phyloP scores from a whole-genome alignment of 2,113 vertebrate species.

The Microcebus ravelobensis region DNA sequence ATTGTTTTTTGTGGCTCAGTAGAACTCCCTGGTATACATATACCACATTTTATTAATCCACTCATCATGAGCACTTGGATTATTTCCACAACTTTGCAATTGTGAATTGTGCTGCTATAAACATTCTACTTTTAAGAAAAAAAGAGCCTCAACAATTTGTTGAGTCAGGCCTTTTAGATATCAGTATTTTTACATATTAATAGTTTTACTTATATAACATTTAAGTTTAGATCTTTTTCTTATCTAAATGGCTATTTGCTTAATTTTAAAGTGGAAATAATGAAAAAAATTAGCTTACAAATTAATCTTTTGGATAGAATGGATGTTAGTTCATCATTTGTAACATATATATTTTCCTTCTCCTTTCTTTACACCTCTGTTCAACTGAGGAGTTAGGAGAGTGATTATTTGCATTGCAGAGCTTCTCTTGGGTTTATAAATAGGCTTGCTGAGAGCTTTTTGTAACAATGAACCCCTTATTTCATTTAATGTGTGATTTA shows the following conservation, averaged over 20 bases:
- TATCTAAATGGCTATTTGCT: background rate
- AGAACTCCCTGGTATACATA: no score
- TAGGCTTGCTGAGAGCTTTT: background rate
- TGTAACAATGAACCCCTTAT: background rate
- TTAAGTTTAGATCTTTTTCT: conserved; percentile 2
- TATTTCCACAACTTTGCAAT: no score
- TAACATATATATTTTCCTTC: background rate
- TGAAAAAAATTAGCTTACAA: background rate
- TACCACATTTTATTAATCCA: no score
- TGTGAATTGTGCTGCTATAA: no score
- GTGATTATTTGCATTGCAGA: background rate
- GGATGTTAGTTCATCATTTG: background rate
- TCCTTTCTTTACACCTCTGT: background rate
- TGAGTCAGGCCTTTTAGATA: background rate
- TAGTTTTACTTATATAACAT: background rate
- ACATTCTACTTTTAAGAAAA: background rate
- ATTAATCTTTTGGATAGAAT: background rate
- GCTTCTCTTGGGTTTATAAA: background rate
- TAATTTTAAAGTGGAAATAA: background rate
- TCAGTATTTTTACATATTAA: background rate
- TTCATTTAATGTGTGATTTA: conserved; percentile 20
- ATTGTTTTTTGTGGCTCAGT: no score
- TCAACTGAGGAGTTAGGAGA: background rate
- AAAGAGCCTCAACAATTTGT: background rate
- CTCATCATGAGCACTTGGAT: no score